A percentile compares a stretch with the other conserved stretches of the same genome.
These are phyloP conservation scores for Acleris sparsana DNA, from an alignment of 2,888 invertebrate genomes.

Conservation along the genomic window DNA sequence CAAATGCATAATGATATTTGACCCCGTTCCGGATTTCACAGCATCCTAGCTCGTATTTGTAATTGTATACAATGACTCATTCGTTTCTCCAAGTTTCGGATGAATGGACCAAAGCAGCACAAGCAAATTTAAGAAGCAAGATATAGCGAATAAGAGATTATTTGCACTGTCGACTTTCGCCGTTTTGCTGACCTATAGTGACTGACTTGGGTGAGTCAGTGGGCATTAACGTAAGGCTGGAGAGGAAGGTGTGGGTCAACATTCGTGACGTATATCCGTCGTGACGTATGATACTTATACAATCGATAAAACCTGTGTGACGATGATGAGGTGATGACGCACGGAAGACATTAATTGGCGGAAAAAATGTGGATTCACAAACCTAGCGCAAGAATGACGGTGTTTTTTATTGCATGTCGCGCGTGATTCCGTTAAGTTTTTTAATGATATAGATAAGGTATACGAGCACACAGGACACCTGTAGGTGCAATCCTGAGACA, in stretches of 20 bases:
- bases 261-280: constrained; percentile 41
- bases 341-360: constrained; percentile 9
- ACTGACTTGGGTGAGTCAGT: constrained; percentile 52
- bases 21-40: constrained; percentile 17
- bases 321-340: constrained; percentile 17
- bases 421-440: too few species aligned
- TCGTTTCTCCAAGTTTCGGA: constrained; percentile 53
- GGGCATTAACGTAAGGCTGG: constrained; percentile 54
- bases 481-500: too few species aligned
- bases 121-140: constrained; percentile 40
- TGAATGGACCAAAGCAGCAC: constrained; percentile 45
- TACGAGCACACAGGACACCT: too few species aligned
- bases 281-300: constrained; percentile 28
- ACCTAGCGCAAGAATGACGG: background rate
- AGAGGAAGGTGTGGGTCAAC: constrained; percentile 57
- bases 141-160: constrained; percentile 37
- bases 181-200: constrained; percentile 41
- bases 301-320: background rate
- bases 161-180: constrained; percentile 41
- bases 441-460: too few species aligned
- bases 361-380: constrained; percentile 11
- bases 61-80: constrained; percentile 56
- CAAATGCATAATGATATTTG: constrained; percentile 15
- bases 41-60: constrained; percentile 2
- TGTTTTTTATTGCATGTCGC: too few species aligned